Evolutionary conservation across 2,888 invertebrate genomes (phyloP).

Genomic region (Xestia c-nigrum): DNA sequence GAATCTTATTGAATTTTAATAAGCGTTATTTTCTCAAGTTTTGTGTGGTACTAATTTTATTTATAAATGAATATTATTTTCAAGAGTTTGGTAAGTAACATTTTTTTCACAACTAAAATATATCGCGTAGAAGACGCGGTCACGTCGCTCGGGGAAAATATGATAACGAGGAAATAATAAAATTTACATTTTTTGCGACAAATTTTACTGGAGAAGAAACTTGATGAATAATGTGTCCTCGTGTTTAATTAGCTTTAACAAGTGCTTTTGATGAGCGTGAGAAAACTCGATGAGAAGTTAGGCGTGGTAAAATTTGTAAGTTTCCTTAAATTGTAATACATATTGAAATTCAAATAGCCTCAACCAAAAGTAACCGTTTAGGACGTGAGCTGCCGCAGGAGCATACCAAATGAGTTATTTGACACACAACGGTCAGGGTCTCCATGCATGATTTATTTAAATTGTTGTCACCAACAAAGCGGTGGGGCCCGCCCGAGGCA

Average conservation of each 20-base stretch:
- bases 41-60: slow-evolving; percentile 55
- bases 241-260: slow-evolving; percentile 39
- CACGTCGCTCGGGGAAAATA: slow-evolving; percentile 26
- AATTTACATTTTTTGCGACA: slow-evolving; percentile 32
- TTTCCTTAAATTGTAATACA: not conserved
- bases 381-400: slow-evolving; percentile 9
- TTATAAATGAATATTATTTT: slow-evolving; percentile 56
- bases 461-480: slow-evolving; percentile 64
- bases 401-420: slow-evolving; percentile 62
- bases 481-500: slow-evolving; percentile 22
- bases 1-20: slow-evolving; percentile 49
- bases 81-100: slow-evolving; percentile 49
- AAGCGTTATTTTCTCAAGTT: slow-evolving; percentile 55
- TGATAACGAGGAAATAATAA: slow-evolving; percentile 24
- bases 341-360: slow-evolving; percentile 47
- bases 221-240: slow-evolving; percentile 37
- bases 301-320: not conserved
- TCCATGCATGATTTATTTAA: slow-evolving; percentile 72
- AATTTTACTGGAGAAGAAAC: slow-evolving; percentile 31
- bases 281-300: slow-evolving; percentile 28
- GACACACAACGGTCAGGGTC: slow-evolving; percentile 57
- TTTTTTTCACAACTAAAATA: slow-evolving; percentile 19
- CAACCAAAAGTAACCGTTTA: slow-evolving; percentile 44
- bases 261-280: slow-evolving; percentile 19
- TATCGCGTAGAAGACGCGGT: slow-evolving; percentile 11